These are phyloP conservation scores for Allygus modestus DNA, from an alignment of 2,888 invertebrate species.

Conservation along the genomic window DNA sequence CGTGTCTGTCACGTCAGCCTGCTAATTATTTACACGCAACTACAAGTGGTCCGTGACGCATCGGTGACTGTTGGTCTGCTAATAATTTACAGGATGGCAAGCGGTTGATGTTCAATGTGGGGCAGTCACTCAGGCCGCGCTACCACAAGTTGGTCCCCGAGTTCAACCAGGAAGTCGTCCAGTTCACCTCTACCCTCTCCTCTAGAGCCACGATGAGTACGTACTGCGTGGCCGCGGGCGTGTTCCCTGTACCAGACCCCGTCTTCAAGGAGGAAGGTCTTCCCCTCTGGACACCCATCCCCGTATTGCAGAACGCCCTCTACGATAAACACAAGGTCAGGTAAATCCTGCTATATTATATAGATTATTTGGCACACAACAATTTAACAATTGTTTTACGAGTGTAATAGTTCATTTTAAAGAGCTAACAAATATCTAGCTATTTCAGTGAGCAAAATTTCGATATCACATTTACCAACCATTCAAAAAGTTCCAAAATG, in stretches of 20 bases:
- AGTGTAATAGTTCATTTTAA: too few relatives aligned
- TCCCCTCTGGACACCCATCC: neutral
- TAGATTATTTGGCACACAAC: too few relatives aligned
- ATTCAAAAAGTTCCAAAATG: too few relatives aligned
- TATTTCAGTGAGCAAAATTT: too few relatives aligned
- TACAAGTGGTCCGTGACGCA: too few relatives aligned
- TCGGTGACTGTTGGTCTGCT: too few relatives aligned
- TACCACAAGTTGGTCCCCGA: neutral
- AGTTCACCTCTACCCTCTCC: neutral
- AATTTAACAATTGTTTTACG: too few relatives aligned
- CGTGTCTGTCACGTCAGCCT: too few relatives aligned
- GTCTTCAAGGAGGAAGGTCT: neutral
- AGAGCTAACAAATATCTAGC: too few relatives aligned
- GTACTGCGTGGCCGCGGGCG: neutral
- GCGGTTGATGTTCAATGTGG: conserved; percentile 1
- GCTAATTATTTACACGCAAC: too few relatives aligned
- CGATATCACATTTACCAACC: too few relatives aligned
- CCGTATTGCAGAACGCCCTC: neutral
- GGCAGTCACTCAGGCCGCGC: neutral
- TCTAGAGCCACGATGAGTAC: neutral
- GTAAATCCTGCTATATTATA: too few relatives aligned
- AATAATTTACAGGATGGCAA: neutral
- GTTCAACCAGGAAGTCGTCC: neutral
- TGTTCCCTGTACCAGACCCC: neutral
- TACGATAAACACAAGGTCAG: conserved; percentile 17